Percentiles rank a stretch among this genome's conserved stretches.
phyloP scores from a whole-genome alignment of 2,888 invertebrate species.

The Silvanus unidentatus region DNA sequence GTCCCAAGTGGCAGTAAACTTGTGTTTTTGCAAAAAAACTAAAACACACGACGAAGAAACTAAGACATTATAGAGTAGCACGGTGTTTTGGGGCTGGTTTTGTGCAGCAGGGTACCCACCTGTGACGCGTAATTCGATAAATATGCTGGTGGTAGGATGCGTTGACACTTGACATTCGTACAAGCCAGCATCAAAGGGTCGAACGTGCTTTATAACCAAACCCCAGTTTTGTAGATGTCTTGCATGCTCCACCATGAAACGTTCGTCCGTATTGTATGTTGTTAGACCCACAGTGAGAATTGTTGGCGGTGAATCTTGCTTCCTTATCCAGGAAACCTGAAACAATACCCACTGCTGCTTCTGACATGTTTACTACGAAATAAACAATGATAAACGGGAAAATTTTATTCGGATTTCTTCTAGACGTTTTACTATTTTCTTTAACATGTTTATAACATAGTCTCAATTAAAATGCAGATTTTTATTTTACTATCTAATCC shows the following conservation, averaged over 20 bases:
- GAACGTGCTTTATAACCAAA: slow-evolving; percentile 62
- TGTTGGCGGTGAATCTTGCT: slow-evolving; percentile 53
- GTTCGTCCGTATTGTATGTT: slow-evolving; percentile 60
- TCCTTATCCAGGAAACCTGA: slow-evolving; percentile 65
- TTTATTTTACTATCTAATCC: too few relatives aligned
- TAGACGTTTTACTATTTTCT: too few relatives aligned
- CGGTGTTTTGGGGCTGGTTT: too few relatives aligned
- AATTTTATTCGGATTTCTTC: too few relatives aligned
- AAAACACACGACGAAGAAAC: too few relatives aligned
- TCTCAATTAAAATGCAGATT: too few relatives aligned
- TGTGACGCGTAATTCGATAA: slow-evolving; percentile 66
- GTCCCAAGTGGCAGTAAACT: too few relatives aligned
- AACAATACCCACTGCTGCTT: slow-evolving; percentile 13
- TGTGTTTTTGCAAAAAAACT: too few relatives aligned
- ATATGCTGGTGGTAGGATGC: slow-evolving; percentile 69
- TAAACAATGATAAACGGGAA: too few relatives aligned
- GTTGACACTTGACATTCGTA: slow-evolving; percentile 79
- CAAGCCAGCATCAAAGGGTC: slow-evolving; percentile 62
- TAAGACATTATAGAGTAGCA: too few relatives aligned
- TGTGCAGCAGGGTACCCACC: slow-evolving; percentile 49
- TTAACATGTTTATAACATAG: too few relatives aligned
- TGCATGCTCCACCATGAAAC: slow-evolving; percentile 58
- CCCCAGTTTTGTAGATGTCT: slow-evolving; percentile 59
- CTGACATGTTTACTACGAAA: background rate
- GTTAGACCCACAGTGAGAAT: slow-evolving; percentile 61